Conservation (phyloP, 1,140 invertebrate genomes). For the Ectropis grisescens region DNA sequence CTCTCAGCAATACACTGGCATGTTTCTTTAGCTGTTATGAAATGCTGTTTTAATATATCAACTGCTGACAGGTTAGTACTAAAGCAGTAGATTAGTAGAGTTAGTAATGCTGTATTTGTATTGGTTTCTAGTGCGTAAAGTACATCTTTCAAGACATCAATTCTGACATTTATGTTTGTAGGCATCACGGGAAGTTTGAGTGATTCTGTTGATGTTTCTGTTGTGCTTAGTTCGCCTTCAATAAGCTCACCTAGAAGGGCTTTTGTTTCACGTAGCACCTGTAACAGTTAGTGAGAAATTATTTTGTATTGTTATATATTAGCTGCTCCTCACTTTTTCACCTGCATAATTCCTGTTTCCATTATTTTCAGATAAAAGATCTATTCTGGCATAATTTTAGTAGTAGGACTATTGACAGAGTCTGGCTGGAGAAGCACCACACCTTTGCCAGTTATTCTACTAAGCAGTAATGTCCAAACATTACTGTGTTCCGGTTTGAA, state of each 20-base stretch:
- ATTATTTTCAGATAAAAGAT: too few relatives aligned
- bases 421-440: too few relatives aligned
- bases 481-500: too few relatives aligned
- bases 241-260: slow-evolving; percentile 40
- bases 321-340: too few relatives aligned
- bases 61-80: slow-evolving; percentile 32
- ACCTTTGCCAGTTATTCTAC: too few relatives aligned
- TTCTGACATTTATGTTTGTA: slow-evolving; percentile 45
- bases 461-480: too few relatives aligned
- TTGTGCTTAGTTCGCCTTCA: slow-evolving; percentile 27
- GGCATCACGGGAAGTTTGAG: slow-evolving; percentile 47
- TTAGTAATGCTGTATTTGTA: slow-evolving; percentile 49
- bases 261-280: slow-evolving; percentile 58
- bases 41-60: slow-evolving; percentile 34
- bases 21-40: slow-evolving; percentile 13
- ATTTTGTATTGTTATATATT: neutral
- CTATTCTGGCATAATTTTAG: slow-evolving; percentile 1
- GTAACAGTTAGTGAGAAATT: slow-evolving; percentile 13
- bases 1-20: slow-evolving; percentile 21
- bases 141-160: slow-evolving; percentile 55
- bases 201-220: slow-evolving; percentile 24
- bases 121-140: slow-evolving; percentile 55
- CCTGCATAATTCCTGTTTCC: too few relatives aligned
- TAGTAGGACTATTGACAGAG: too few relatives aligned
- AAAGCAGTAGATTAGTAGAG: slow-evolving; percentile 50